Base-by-base conservation (phyloP, 2,797 vertebrate genomes). In the Syngnathus acus region DNA sequence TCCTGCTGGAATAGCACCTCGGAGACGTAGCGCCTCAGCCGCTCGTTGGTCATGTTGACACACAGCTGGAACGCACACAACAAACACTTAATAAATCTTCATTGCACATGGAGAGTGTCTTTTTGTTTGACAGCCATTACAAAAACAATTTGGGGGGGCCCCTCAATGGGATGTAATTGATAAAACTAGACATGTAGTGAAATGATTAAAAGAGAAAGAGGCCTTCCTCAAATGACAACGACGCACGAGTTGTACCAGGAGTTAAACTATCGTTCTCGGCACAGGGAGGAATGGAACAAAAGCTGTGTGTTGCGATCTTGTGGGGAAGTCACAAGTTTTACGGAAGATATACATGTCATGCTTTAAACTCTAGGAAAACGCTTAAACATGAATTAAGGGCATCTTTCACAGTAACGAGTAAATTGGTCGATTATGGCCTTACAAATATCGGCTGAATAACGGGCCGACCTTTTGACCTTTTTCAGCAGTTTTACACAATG, bases 1-100 rank as follows among this genome's bases (percentile, higher is more conserved):
- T 97, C 95, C 75, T 95, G 94, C 69, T 93, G 92, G 85, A 98
- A 99, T 72, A 98, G 94, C 78, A 95, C 92, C 82, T 95, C 94
- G n/a, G 89, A 90, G 87, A 93, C 90, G 62, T 95, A 93, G 80
- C 92, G 94, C 82, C 94, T 92, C 71, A 98, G 90, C 78, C 90
- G 93, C 91, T 99, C 95, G 26, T 95, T 98, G 91, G 93, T 94
- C 93, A 99, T 94, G 91, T 99, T 99, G 89, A 98, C 90, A 77
- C 95, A 98, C 66, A 99, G 90, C 96, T 99, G 86, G 71, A 85
- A 86, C 54, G 72, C 64, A 85, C 69, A 84, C 65, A 78, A 69
- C 64, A 73, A 50, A 78, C 71, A 57, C 32, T 26, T 37, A 68
- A 2, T 61, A 48, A 70, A 55, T 65, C 57, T 70, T 64, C 60